Percentiles rank a stretch among this genome's conserved stretches.
These are phyloP conservation scores for Pachyrhynchus sulphureomaculatus DNA, from an alignment of 1,140 invertebrate genomes.

Conservation along the genomic window DNA sequence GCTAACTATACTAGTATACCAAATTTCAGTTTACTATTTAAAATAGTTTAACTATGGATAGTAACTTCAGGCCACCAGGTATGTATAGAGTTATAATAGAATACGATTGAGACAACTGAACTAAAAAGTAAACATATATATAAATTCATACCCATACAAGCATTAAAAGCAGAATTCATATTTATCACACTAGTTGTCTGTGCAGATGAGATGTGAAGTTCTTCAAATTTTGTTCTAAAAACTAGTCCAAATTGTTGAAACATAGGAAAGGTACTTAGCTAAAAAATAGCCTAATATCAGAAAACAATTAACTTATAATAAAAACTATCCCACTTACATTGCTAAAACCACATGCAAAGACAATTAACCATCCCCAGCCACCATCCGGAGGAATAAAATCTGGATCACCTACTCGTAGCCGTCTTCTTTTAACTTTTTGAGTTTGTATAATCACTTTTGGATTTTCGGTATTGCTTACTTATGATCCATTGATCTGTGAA, in stretches of 20 bases:
- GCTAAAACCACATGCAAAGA: constrained; percentile 60
- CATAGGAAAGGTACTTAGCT: constrained; percentile 63
- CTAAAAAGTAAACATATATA: neutral
- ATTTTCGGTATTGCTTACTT: neutral
- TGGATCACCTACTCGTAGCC: constrained; percentile 39
- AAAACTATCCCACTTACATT: constrained; percentile 57
- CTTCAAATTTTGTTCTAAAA: constrained; percentile 60
- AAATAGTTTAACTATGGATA: too few relatives aligned
- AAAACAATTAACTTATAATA: neutral
- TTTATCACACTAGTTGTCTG: constrained; percentile 67
- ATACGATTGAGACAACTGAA: too few relatives aligned
- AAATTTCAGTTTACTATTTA: too few relatives aligned
- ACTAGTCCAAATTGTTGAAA: constrained; percentile 68
- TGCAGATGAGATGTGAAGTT: constrained; percentile 59
- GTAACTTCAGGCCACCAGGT: too few relatives aligned
- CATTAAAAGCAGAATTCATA: constrained; percentile 63
- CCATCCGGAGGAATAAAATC: constrained; percentile 62
- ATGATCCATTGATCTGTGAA: neutral
- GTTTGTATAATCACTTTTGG: constrained; percentile 16
- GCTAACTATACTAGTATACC: too few relatives aligned
- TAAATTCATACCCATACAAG: constrained; percentile 55
- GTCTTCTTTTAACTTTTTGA: constrained; percentile 28
- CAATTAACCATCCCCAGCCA: constrained; percentile 70
- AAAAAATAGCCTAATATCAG: constrained; percentile 38
- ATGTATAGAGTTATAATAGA: too few relatives aligned